These are phyloP conservation scores for Scytalopus superciliaris DNA, from an alignment of 2,113 vertebrate genomes.

Conservation along the genomic window DNA sequence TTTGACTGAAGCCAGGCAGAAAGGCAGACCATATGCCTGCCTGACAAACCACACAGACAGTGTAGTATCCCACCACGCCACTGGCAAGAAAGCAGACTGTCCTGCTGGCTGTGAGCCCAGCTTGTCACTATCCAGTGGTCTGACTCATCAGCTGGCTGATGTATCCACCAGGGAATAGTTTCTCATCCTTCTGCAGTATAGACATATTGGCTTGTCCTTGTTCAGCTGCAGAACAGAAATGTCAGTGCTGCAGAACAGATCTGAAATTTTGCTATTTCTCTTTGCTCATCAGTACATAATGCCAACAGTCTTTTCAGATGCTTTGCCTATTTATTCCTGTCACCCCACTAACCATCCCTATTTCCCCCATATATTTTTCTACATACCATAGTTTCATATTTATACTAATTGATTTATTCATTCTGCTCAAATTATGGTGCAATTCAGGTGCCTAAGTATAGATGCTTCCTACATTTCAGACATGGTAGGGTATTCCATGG, in stretches of 20 bases:
- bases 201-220: neutral
- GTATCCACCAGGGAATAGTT: neutral
- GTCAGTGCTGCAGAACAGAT: neutral
- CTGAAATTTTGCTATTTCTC: neutral
- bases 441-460: neutral
- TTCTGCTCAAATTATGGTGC: neutral
- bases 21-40: neutral
- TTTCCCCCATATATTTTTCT: neutral
- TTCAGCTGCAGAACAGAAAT: neutral
- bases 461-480: neutral
- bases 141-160: slow-evolving; percentile 39
- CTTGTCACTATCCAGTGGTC: neutral
- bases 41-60: neutral
- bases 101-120: neutral
- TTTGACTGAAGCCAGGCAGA: neutral
- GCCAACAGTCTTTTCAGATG: neutral
- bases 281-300: neutral
- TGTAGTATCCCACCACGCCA: neutral
- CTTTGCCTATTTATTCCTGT: neutral
- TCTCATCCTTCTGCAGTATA: neutral
- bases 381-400: neutral
- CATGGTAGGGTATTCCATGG: neutral
- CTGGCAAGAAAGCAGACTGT: neutral
- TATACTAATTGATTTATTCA: neutral
- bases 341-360: neutral